These are phyloP conservation scores for Thaumetopoea pityocampa DNA, from an alignment of 1,140 invertebrate species.

Conservation along the genomic window DNA sequence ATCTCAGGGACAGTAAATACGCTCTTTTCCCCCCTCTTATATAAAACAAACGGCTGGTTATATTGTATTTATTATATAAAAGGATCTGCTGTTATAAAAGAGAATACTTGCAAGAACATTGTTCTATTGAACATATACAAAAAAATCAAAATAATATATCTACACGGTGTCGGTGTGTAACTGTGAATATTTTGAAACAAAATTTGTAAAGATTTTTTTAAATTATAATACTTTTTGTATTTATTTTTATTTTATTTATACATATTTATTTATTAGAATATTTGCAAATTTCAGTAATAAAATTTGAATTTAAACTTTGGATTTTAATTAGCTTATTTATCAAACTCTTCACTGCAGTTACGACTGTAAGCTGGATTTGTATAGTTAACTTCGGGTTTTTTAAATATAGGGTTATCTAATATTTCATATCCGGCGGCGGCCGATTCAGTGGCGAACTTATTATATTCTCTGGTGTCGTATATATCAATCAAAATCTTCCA, in stretches of 20 bases:
- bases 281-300: constrained; percentile 24
- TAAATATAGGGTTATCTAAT: constrained; percentile 28
- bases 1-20: no score
- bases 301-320: constrained; percentile 6
- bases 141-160: constrained; percentile 4
- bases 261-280: constrained; percentile 28
- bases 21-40: no score
- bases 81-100: background rate
- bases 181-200: constrained; percentile 16
- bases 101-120: background rate
- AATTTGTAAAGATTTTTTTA: constrained; percentile 21
- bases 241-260: constrained; percentile 27
- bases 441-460: constrained; percentile 37
- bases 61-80: background rate
- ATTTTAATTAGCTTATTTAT: constrained; percentile 33
- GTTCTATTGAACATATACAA: constrained; percentile 8
- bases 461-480: constrained; percentile 46
- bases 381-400: constrained; percentile 23
- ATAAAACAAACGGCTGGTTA: constrained; percentile 1
- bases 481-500: constrained; percentile 52
- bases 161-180: constrained; percentile 21
- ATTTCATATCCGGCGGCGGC: constrained; percentile 32
- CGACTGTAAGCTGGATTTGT: constrained; percentile 28
- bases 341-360: background rate
- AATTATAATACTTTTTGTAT: no score